Evolutionary conservation across 2,797 vertebrate species (phyloP), one percentile per base, ranked within the genome.

Genomic region (Carcharodon carcharias): DNA sequence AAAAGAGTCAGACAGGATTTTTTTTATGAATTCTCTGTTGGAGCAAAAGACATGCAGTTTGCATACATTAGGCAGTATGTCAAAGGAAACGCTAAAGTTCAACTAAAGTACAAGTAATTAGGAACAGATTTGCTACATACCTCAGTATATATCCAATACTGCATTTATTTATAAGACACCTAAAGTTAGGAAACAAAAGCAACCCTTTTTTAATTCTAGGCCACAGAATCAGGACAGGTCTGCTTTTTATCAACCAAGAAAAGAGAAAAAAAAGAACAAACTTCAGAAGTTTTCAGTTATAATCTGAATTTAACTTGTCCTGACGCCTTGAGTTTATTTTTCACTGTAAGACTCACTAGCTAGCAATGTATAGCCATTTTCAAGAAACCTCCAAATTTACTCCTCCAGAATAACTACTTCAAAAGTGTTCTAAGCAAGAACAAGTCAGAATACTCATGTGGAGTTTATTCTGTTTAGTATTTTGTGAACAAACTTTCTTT

Each of bases 21-120:
- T 97, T 97, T 96, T 96, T 96, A 96, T 97, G 96, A 97, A 98
- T 98, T 98, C 98, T 97, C 98, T 97, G 98, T 97, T 98, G 97
- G 98, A 98, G 97, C 97, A 97, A 97, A 96, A 97, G 97, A 97
- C 97, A 96, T 98, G 97, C 97, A 97, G 98, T 98, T 98, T 97
- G 97, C 98, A 98, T 98, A 97, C 98, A 97, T 98, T 98, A 98
- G 97, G 98, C 97, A 97, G 97, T 97, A 97, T 98, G 98, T 98
- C 98, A 98, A 98, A 99, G 98, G 98, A 99, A 98, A 98, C 98
- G 97, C 97, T 98, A 98, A 98, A 98, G 98, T 99, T 99, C 98
- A 99, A 97, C 97, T 97, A 98, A 97, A 99, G 98, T 99, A 98
- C 98, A 98, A 98, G 98, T 98, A 98, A 99, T 98, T 98, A 98